Conservation (phyloP, 2,113 vertebrate species). For the Bubalus kerabau region DNA sequence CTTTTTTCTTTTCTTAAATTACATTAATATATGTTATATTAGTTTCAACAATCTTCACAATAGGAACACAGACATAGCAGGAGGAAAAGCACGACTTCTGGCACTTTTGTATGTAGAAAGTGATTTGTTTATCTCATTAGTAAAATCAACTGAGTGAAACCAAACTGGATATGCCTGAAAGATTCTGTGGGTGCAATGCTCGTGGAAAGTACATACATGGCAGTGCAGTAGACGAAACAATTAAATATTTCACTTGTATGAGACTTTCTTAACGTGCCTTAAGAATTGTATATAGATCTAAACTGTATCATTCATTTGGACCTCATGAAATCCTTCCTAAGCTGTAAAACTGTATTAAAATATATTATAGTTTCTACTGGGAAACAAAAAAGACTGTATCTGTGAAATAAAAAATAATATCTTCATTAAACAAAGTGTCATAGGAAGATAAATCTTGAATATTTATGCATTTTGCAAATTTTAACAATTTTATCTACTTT, state of each 20-base stretch:
- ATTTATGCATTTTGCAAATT: neutral
- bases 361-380: neutral
- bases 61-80: neutral
- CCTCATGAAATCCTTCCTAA: neutral
- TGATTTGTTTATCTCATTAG: conserved; percentile 52
- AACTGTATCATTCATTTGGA: neutral
- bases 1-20: neutral
- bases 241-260: neutral
- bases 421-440: neutral
- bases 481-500: neutral
- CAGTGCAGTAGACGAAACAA: neutral
- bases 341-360: neutral
- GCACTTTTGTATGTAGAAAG: neutral
- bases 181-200: neutral
- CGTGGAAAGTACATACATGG: neutral
- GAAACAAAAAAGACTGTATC: neutral
- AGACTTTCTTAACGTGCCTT: neutral
- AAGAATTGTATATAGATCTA: neutral
- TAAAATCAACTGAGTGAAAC: conserved; percentile 18
- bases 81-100: neutral
- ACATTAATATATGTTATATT: neutral
- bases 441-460: neutral
- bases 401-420: neutral
- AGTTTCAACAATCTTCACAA: neutral
- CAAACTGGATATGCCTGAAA: neutral